These are phyloP conservation scores for Onychostruthus taczanowskii DNA, from an alignment of 2,113 vertebrate genomes.

Conservation along the genomic window DNA sequence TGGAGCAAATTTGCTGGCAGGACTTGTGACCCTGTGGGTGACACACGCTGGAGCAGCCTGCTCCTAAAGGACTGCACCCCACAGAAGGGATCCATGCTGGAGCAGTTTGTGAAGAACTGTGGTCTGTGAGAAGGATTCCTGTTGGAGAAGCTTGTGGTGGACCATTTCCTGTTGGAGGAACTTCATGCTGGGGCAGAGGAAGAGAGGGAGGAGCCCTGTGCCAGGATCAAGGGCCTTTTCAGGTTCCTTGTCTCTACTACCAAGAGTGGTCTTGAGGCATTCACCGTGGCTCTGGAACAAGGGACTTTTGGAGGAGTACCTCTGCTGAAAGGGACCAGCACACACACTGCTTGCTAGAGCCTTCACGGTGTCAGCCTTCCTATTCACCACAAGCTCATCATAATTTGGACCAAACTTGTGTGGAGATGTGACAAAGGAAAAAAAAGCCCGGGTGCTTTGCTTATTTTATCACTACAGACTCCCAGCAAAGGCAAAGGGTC, in stretches of 20 bases:
- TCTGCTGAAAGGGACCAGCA: neutral
- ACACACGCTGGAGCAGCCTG: neutral
- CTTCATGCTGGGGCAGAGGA: neutral
- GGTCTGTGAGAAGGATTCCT: neutral
- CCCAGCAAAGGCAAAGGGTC: neutral
- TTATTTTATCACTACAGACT: neutral
- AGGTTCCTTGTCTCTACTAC: neutral
- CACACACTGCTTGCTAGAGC: neutral
- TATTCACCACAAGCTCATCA: neutral
- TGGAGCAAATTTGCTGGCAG: neutral
- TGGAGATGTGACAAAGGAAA: neutral
- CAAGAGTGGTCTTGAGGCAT: neutral
- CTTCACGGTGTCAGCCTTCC: neutral
- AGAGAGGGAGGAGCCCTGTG: neutral
- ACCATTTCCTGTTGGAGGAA: neutral
- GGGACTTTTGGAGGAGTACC: neutral
- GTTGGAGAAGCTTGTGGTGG: neutral
- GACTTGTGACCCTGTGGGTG: neutral
- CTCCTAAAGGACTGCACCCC: neutral
- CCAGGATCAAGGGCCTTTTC: neutral
- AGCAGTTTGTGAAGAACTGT: neutral
- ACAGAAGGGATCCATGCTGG: neutral
- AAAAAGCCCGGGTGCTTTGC: rapidly evolving
- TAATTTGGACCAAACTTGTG: neutral
- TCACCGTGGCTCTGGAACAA: neutral